A percentile compares a stretch with the other conserved stretches of the same genome.
phyloP scores from a whole-genome alignment of 2,113 vertebrate species.

The Genyomyrus donnyi region DNA sequence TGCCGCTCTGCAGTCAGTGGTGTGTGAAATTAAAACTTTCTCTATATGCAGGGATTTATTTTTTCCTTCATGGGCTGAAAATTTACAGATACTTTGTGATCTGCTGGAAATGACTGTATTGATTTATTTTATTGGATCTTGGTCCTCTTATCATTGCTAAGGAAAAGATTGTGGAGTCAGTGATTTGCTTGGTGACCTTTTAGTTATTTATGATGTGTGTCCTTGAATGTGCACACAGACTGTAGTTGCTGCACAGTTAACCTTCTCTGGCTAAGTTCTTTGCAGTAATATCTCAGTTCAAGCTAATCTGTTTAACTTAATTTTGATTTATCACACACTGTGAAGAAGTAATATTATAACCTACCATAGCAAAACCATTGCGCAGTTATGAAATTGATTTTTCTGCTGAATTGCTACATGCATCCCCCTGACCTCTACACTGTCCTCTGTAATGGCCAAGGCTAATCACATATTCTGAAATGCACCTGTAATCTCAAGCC shows the following conservation, averaged over 20 bases:
- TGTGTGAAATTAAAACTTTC: slow-evolving; percentile 17
- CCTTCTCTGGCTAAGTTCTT: neutral
- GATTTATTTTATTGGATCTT: neutral
- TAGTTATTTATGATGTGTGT: neutral
- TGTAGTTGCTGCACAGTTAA: neutral
- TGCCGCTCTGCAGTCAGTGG: neutral
- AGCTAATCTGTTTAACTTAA: neutral
- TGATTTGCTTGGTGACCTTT: neutral
- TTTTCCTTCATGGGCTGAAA: neutral
- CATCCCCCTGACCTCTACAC: neutral
- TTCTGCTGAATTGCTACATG: neutral
- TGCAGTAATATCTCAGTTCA: neutral
- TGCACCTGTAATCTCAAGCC: neutral
- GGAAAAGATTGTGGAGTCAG: neutral
- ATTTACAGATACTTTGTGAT: neutral
- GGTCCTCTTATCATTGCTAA: neutral
- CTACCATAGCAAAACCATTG: neutral
- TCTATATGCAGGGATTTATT: neutral
- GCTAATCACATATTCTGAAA: neutral
- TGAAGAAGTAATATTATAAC: neutral
- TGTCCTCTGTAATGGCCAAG: neutral
- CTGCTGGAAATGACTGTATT: neutral
- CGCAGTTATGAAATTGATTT: neutral
- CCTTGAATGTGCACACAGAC: neutral
- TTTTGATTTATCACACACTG: neutral